Conservation (phyloP, 2,113 vertebrate species). For the Leuciscus idus region DNA sequence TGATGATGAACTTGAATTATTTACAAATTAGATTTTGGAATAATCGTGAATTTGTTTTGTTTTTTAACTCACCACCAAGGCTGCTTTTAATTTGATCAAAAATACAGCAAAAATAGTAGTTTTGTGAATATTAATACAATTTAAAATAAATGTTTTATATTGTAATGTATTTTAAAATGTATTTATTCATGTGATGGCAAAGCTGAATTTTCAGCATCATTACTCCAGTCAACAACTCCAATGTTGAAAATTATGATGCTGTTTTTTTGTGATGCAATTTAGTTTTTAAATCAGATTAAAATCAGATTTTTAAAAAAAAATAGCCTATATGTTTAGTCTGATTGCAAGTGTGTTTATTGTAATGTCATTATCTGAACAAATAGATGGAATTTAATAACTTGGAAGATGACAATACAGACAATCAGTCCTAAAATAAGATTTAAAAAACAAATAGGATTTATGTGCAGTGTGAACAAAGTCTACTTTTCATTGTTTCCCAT, state of each 20-base stretch:
- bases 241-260: not conserved
- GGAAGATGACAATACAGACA: not conserved
- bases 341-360: not conserved
- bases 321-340: not conserved
- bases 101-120: not conserved
- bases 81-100: not conserved
- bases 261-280: not conserved
- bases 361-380: not conserved
- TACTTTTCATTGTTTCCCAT: slow-evolving; percentile 35
- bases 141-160: no score
- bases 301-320: not conserved
- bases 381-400: not conserved
- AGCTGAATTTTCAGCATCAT: not conserved
- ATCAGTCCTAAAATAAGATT: not conserved
- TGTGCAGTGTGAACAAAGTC: slow-evolving; percentile 8
- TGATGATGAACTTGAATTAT: no score
- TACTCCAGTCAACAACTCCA: not conserved
- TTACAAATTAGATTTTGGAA: no score
- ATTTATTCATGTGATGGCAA: not conserved
- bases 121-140: no score
- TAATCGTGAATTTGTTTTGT: no score
- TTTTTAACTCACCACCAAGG: not conserved
- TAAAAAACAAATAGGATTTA: not conserved
- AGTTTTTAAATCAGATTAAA: not conserved
- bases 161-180: not conserved